A percentile compares a stretch with the other conserved stretches of the same genome.
phyloP scores from a whole-genome alignment of 2,888 invertebrate species.

The Stenurella melanura region DNA sequence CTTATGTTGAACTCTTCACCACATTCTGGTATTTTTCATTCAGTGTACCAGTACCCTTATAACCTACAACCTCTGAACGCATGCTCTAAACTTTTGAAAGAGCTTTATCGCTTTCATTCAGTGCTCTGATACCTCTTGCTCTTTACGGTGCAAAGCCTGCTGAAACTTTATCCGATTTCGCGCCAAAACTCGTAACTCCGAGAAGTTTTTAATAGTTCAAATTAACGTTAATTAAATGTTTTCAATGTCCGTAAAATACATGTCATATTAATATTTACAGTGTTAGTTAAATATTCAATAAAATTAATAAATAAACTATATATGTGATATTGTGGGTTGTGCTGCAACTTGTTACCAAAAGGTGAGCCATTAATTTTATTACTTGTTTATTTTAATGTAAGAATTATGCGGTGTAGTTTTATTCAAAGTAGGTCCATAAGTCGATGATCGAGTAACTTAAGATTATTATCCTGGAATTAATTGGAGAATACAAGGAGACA shows the following conservation, averaged over 20 bases:
- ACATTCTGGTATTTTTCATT: neutral
- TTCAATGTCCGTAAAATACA: neutral
- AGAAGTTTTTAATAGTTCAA: conserved; percentile 1
- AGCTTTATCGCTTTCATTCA: conserved; percentile 18
- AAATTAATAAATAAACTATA: neutral
- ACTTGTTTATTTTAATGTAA: neutral
- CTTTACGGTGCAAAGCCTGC: conserved; percentile 6
- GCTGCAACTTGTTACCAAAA: neutral
- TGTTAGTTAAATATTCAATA: neutral
- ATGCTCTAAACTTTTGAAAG: conserved; percentile 37
- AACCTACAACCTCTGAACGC: conserved; percentile 19
- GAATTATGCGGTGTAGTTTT: too few species aligned
- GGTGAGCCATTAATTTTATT: neutral
- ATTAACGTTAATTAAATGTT: neutral
- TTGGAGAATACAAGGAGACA: too few species aligned
- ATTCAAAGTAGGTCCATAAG: too few species aligned
- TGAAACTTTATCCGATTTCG: neutral
- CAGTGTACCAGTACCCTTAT: neutral
- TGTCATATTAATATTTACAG: neutral
- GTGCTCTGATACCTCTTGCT: neutral
- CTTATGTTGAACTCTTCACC: neutral
- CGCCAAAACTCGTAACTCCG: conserved; percentile 26
- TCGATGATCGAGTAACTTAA: too few species aligned
- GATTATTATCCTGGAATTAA: too few species aligned
- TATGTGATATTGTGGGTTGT: neutral